Base-by-base conservation (phyloP, 2,113 vertebrate genomes). In the Strix aluco region DNA sequence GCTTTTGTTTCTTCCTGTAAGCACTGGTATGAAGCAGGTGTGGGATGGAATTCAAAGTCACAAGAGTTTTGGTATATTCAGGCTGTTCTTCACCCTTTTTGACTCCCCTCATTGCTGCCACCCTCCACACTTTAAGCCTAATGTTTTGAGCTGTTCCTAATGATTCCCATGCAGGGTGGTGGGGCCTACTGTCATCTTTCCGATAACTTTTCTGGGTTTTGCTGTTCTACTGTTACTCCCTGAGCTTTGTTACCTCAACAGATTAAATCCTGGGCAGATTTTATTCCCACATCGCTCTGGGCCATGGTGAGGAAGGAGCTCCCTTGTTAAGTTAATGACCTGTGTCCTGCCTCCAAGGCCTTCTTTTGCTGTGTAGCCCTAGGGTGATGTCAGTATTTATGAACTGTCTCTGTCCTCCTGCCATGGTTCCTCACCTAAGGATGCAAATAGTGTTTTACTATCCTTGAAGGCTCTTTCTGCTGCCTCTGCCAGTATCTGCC, bases 401-500 rank as follows among this genome's bases (percentile, higher is more conserved):
- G 87, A 88, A 78, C 58, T 81, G 15, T 38, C 67, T 88, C 32
- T 81, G 57, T 78, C 8, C 21, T 93, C 38, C 65, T 95, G 77
- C 95, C 47, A 36, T 59, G 63, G 59, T 74, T 87, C 83, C 65
- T 71, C 88, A 93, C 96, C 94, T 96, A 81, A 86, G 69, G 66
- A 95, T 0, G 7, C 69, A 74, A 81, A 70, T 27, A 67, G 55
- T 86, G 65, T 61, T 95, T 88, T 83, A 83, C 88, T 61, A 59
- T 92, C 94, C 81, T 93, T 84, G 82, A 75, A 91, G 92, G 72
- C 57, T 80, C 67, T 78, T 95, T 91, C 47, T 89, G 77, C 61
- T 96, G 81, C 72, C 51, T 88, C 75, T 94, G 94, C 71, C 72
- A 32, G 52, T 81, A 77, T 91, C 87, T 93, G 90, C 92, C 67